Base-by-base conservation (phyloP, 2,113 vertebrate genomes). In the Galeopterus variegatus region DNA sequence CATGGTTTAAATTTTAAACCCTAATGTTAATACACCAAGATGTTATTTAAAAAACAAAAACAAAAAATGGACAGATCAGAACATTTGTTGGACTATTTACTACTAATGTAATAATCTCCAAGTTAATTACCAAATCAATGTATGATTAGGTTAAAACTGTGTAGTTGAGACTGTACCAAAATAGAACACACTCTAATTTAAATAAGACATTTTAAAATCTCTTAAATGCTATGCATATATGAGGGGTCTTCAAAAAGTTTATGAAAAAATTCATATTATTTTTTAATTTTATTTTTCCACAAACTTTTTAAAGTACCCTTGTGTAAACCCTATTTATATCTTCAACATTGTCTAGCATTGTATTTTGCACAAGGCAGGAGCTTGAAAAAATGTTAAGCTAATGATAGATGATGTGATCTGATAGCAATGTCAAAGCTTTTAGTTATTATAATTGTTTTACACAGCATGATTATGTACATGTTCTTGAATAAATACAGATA, bases 401-500 rank as follows among this genome's bases (percentile, higher is more conserved):
- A 85, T 85, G 72, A 89, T 64, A 94, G 8, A 23, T 96, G 45
- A 93, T 96, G 4, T 60, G 60, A 84, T 75, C 11, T 62, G 10
- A 73, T 4, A 69, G 64, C 31, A 72, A 56, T 85, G 41, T 72
- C n/a, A 87, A 70, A 21, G 28, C 15, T 83, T 93, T 82, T 24
- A 90, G 19, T 80, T 77, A 86, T 64, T 94, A 84, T 56, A 15
- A 72, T 41, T 60, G 18, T 41, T 54, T 79, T 80, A 56, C 18
- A 64, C 3, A 58, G 10, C 17, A 85, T 56, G 31, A 75, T 72
- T 80, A 67, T 84, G 24, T 90, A 12, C 69, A 36, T 96, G 36
- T 75, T 93, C 88, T 96, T 91, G 77, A 94, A 93, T 88, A 96
- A 83, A 94, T 95, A 1, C 50, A 95, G 70, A 54, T 36, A 97